Evolutionary conservation across 2,797 vertebrate species (phyloP), one percentile per base, ranked within the genome.

Genomic region (Hoplostethus atlanticus): DNA sequence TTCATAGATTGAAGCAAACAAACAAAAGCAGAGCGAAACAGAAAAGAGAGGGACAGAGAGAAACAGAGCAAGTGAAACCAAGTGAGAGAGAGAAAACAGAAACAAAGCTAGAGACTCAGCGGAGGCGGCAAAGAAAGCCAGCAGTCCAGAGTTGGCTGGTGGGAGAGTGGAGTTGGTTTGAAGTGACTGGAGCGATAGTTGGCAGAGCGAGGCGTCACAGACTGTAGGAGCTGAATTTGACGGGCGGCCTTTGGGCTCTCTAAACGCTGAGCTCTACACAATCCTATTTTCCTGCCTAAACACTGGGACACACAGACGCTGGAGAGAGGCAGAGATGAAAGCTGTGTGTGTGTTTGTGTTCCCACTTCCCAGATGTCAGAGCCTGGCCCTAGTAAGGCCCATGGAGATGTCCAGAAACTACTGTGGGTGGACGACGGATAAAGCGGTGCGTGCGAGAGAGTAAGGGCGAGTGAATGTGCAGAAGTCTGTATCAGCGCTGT

Each of bases 201-300:
- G 80, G 76, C 78, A 80, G 66, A 79, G 71, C 21, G 5, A 68
- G 28, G 62, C 70, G 53, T 77, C 71, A 66, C 55, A 75, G 66
- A 64, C 78, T 73, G 81, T 50, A 79, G 73, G 56, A 71, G 85
- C 68, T 66, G 81, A 82, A 83, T 89, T 83, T 85, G 87, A 91
- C 65, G 59, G 83, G 80, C 61, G 81, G 90, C 85, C 89, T 90
- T 84, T 86, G 80, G 89, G 89, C 83, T 85, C 87, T 87, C 82
- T 69, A 70, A 90, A 88, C 51, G 83, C 80, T 82, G 83, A 91
- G 90, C 90, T 86, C 81, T 69, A 76, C 82, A 83, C 86, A 93
- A 94, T 93, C 91, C 90, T 79, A 90, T 92, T 94, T 90, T 71
- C 80, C 83, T 86, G 81, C 87, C 77, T 86, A 81, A 87, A 92